Conservation (phyloP, 2,888 invertebrate species). For the Darwinula stevensoni region DNA sequence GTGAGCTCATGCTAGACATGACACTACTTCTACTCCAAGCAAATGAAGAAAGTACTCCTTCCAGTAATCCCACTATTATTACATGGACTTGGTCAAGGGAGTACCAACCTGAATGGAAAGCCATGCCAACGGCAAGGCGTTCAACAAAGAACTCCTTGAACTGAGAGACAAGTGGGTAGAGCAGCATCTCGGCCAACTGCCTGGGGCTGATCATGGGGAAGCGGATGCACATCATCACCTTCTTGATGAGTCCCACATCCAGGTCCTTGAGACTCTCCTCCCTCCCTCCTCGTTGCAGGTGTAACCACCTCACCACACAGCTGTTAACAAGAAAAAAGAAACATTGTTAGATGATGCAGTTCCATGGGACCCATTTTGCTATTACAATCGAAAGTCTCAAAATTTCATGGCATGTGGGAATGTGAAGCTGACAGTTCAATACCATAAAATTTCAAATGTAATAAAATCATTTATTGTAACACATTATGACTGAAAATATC, state of each 20-base stretch:
- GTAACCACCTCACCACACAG: conserved; percentile 45
- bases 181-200: conserved; percentile 48
- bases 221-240: conserved; percentile 41
- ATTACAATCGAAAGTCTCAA: too few relatives aligned
- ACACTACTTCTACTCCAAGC: too few relatives aligned
- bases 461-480: too few relatives aligned
- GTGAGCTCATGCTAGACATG: too few relatives aligned
- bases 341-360: too few relatives aligned
- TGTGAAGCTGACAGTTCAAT: too few relatives aligned
- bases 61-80: too few relatives aligned
- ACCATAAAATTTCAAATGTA: too few relatives aligned
- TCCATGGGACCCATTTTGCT: too few relatives aligned
- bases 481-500: background rate
- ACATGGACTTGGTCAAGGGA: conserved; percentile 3
- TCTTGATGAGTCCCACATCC: conserved; percentile 34
- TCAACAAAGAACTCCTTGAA: conserved; percentile 64
- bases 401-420: too few relatives aligned
- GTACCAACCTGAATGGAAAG: conserved; percentile 46
- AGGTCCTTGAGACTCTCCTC: conserved; percentile 22
- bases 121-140: conserved; percentile 62
- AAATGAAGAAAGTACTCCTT: too few relatives aligned
- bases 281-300: conserved; percentile 13
- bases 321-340: conserved; percentile 16
- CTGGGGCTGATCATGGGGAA: conserved; percentile 86
- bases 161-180: conserved; percentile 42